Conservation (phyloP, 2,888 invertebrate species). For the Lasioglossum pauxillum region DNA sequence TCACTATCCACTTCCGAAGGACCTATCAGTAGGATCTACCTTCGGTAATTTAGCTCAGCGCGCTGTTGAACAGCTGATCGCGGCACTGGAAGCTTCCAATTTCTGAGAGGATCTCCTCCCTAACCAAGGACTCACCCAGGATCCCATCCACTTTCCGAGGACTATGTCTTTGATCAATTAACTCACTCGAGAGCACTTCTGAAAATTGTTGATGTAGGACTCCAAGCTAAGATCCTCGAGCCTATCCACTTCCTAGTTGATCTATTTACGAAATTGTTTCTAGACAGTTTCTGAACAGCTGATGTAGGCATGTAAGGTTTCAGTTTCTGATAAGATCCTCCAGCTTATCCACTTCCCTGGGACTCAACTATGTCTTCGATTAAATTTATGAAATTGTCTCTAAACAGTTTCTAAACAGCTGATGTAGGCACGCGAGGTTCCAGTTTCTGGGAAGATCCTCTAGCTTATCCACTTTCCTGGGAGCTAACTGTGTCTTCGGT, state of each 20-base stretch:
- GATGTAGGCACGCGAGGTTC: not conserved
- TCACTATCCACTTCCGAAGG: slow-evolving; percentile 14
- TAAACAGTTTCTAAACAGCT: not conserved
- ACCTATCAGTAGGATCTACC: not conserved
- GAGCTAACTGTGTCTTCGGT: not conserved
- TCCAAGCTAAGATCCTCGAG: not conserved
- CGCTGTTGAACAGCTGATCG: not conserved
- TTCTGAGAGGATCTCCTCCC: not conserved
- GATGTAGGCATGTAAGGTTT: not conserved
- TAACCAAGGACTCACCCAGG: not conserved
- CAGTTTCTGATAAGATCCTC: not conserved
- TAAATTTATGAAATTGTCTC: not conserved
- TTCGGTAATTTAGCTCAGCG: not conserved
- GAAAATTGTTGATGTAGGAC: not conserved
- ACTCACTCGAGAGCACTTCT: not conserved
- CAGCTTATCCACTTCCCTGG: not conserved
- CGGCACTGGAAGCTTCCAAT: not conserved
- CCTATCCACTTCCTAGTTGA: not conserved
- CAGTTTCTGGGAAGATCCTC: slow-evolving; percentile 21
- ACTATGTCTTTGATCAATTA: not conserved
- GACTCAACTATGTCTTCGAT: not conserved
- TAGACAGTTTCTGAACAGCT: not conserved
- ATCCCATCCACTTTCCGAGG: not conserved
- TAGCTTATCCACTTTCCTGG: not conserved
- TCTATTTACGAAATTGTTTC: not conserved